Conservation (phyloP, 2,797 vertebrate genomes). For the Lacerta agilis region DNA sequence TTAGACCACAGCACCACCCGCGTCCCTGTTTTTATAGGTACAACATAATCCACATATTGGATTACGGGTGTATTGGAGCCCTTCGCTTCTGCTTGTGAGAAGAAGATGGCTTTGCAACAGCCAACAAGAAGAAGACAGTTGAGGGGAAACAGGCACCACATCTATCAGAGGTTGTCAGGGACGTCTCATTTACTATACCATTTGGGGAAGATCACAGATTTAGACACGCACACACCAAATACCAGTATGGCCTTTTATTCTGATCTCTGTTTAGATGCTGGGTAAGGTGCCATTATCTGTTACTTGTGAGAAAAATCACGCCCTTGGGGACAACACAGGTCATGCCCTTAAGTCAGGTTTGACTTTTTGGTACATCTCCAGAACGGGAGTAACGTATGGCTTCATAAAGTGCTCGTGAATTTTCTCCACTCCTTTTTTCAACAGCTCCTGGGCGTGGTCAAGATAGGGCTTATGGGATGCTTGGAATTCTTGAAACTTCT, state of each 20-base stretch:
- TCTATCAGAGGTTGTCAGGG: neutral
- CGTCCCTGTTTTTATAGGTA: too few species aligned
- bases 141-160: too few species aligned
- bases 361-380: neutral
- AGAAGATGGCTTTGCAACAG: too few species aligned
- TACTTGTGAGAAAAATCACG: neutral
- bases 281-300: neutral
- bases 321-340: neutral
- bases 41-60: too few species aligned
- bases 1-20: too few species aligned
- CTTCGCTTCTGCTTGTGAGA: neutral
- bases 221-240: neutral
- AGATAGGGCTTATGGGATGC: fast-evolving
- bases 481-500: fast-evolving
- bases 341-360: fast-evolving
- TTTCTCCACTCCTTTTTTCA: neutral
- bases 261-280: neutral
- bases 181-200: neutral
- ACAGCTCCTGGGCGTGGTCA: fast-evolving
- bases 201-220: neutral
- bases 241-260: neutral
- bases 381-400: neutral
- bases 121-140: too few species aligned
- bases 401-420: neutral
- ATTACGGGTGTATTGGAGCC: too few species aligned